Conservation (phyloP, 2,797 vertebrate genomes). For the Threskiornis aethiopicus region DNA sequence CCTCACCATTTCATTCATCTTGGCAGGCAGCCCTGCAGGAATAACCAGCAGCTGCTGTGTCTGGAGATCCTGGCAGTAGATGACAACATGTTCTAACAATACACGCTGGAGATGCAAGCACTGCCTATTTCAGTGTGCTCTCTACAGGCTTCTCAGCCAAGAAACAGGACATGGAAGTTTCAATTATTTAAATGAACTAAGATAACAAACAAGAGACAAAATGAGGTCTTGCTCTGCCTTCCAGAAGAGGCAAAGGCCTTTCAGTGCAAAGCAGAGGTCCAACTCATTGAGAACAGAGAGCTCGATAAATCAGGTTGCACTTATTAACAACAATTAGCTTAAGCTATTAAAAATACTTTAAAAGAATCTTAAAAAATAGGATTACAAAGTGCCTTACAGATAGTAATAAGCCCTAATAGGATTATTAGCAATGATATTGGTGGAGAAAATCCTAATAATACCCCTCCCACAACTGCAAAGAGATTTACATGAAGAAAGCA, state of each 20-base stretch:
- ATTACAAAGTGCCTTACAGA: not conserved
- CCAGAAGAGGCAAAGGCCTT: not conserved
- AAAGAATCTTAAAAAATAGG: not conserved
- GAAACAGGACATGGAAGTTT: not conserved
- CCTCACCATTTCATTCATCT: not conserved
- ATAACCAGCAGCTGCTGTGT: not conserved
- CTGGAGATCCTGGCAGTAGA: not conserved
- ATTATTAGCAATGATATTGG: not conserved
- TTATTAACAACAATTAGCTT: not conserved
- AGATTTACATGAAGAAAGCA: not conserved
- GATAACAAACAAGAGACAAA: not conserved
- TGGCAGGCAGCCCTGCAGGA: not conserved
- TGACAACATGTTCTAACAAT: not conserved
- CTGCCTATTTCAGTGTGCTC: not conserved
- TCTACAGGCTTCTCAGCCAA: not conserved
- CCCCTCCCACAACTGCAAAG: not conserved
- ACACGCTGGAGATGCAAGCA: not conserved
- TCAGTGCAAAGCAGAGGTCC: not conserved
- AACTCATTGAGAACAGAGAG: not conserved
- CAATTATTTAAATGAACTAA: not conserved
- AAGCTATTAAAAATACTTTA: not conserved
- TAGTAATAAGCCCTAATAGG: not conserved
- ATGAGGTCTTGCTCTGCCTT: not conserved
- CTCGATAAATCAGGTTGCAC: not conserved
- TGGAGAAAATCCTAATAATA: not conserved